A percentile compares a stretch with the other conserved stretches of the same genome.
Conservation (phyloP, 2,797 vertebrate species). For the Tokudaia tokunoshimensis region DNA sequence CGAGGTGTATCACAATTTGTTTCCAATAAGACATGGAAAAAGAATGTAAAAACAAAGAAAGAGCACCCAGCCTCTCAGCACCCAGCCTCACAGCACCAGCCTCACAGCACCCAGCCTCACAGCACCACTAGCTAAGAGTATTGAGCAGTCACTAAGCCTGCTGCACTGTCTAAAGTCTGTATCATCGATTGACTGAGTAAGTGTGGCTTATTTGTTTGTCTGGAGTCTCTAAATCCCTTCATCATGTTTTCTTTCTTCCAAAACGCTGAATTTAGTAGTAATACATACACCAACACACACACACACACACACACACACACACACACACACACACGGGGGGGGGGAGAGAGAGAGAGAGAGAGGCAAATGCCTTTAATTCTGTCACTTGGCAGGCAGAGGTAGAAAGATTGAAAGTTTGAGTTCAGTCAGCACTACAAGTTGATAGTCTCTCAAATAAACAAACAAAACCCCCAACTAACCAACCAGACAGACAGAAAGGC, state of each 20-base stretch:
- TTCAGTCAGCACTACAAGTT: neutral
- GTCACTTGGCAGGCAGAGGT: neutral
- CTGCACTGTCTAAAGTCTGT: neutral
- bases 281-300: neutral
- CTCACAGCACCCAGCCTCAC: neutral
- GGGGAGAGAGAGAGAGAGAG: neutral
- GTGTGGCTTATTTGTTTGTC: neutral
- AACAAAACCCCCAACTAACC: neutral
- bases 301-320: neutral
- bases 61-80: no score
- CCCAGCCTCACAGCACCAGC: neutral
- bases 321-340: neutral
- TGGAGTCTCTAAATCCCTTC: conserved; percentile 31
- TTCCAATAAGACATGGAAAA: neutral
- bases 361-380: neutral
- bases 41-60: neutral
- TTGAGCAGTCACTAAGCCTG: neutral
- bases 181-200: neutral
- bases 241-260: neutral
- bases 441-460: neutral
- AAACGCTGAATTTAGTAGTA: conserved; percentile 18
- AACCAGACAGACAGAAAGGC: neutral
- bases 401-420: neutral
- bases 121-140: neutral
- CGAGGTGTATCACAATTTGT: neutral